Evolutionary conservation across 2,113 vertebrate species (phyloP), one percentile per base, ranked within the genome.

Genomic region (Urocolius indicus): DNA sequence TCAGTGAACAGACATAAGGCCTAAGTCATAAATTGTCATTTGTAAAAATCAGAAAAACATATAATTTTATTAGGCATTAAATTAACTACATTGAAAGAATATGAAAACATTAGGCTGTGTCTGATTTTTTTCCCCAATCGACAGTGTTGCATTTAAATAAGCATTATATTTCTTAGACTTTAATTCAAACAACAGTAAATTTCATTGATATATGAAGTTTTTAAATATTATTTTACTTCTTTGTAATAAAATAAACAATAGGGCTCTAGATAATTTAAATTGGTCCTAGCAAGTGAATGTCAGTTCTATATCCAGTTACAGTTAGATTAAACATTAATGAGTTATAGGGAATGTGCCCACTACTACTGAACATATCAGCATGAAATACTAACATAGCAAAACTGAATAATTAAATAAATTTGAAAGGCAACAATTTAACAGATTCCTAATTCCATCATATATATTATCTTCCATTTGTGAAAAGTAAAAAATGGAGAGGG

Each of bases 21-120:
- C 71, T 23, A 41, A 52, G 55, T 51, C 13, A 89, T 85, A 79
- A 95, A 93, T 26, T 52, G 29, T 48, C 51, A 89, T 87, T 85
- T 52, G 48, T 73, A 87, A 82, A 95, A 96, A 91, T 94, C 82
- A 95, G 66, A 63, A 91, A 81, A 91, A 86, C 61, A 94, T 93
- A 38, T 63, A 57, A 48, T 71, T 93, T 92, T 93, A 94, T 89
- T 85, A 87, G 51, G 84, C 69, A 95, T 91, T 96, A 95, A 91
- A 95, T 95, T 94, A 91, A 85, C 77, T 91, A 71, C 55, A 49
- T 13, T 55, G 45, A 77, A 95, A 71, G 55, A 87, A 89, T 76
- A 36, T 93, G 62, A 95, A 92, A 91, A 71, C 59, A 89, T 92
- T 82, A 85, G 52, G 19, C 41, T 87, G 66, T 32, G n/a, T 63